A percentile compares a stretch with the other conserved stretches of the same genome.
Evolutionary conservation across 2,888 invertebrate species (phyloP).

Genomic region (Patella ulyssiponensis): DNA sequence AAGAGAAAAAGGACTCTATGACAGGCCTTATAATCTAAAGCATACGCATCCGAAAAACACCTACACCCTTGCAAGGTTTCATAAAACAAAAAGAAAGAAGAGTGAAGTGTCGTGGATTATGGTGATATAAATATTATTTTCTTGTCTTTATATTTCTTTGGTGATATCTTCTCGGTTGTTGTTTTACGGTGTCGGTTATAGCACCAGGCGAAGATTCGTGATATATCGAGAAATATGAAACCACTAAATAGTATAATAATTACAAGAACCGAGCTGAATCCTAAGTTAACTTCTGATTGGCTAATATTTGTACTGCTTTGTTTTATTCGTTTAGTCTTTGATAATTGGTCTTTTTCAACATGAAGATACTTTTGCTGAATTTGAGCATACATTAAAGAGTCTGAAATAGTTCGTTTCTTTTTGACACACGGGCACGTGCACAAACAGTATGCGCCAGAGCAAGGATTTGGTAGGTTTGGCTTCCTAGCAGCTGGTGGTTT

Average conservation of each 20-base stretch:
- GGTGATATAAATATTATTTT: too few relatives aligned
- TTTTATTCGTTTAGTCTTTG: neutral
- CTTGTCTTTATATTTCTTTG: too few relatives aligned
- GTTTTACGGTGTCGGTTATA: too few relatives aligned
- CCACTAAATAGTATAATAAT: neutral
- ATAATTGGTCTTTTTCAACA: neutral
- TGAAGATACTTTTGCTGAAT: neutral
- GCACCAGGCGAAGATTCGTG: neutral
- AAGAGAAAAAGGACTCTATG: too few relatives aligned
- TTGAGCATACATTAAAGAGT: neutral
- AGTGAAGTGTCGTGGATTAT: too few relatives aligned
- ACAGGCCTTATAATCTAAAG: too few relatives aligned
- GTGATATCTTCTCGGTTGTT: too few relatives aligned
- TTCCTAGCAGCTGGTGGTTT: too few relatives aligned
- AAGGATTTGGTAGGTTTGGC: too few relatives aligned
- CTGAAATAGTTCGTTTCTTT: neutral
- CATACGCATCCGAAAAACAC: too few relatives aligned
- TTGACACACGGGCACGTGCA: neutral
- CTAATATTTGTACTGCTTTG: neutral
- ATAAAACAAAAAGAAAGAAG: too few relatives aligned
- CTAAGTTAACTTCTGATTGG: neutral
- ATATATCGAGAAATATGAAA: neutral
- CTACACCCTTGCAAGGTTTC: too few relatives aligned
- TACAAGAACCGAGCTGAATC: neutral
- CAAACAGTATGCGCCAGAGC: neutral